Conservation (phyloP, 2,797 vertebrate genomes). For the Chloroceryle amazona region DNA sequence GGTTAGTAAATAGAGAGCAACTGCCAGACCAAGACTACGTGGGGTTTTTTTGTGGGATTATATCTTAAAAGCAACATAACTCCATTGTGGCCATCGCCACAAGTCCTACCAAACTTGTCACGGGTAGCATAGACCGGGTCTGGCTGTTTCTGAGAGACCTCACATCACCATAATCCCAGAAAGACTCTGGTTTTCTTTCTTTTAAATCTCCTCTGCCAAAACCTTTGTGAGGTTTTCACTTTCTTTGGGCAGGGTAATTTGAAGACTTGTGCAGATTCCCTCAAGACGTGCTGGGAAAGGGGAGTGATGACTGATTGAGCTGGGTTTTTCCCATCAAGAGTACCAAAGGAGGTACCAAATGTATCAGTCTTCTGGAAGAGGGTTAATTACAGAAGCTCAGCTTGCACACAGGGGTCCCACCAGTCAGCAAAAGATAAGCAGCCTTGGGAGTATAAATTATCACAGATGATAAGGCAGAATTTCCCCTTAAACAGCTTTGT, state of each 20-base stretch:
- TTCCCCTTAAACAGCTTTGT: not conserved
- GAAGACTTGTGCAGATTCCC: not conserved
- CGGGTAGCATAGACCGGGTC: rapidly evolving
- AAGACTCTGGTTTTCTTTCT: not conserved
- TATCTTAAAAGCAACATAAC: not conserved
- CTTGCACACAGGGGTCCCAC: not conserved
- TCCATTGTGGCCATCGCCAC: not conserved
- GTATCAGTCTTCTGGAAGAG: not conserved
- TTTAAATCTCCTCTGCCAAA: not conserved
- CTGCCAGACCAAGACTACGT: not conserved
- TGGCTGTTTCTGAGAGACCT: not conserved
- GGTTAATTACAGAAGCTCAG: slow-evolving; percentile 14
- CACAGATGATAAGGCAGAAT: slow-evolving; percentile 7
- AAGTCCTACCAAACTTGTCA: not conserved
- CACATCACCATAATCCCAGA: not conserved
- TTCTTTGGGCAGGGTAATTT: not conserved
- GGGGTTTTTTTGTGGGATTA: not conserved
- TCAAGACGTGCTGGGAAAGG: rapidly evolving
- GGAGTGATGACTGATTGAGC: not conserved
- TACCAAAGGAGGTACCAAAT: not conserved
- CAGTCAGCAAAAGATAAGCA: slow-evolving; percentile 13
- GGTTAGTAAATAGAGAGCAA: not conserved
- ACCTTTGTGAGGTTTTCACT: not conserved
- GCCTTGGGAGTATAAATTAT: not conserved
- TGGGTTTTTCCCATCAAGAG: not conserved